phyloP scores from a whole-genome alignment of 2,797 vertebrate species.

The Sitta carolinensis region DNA sequence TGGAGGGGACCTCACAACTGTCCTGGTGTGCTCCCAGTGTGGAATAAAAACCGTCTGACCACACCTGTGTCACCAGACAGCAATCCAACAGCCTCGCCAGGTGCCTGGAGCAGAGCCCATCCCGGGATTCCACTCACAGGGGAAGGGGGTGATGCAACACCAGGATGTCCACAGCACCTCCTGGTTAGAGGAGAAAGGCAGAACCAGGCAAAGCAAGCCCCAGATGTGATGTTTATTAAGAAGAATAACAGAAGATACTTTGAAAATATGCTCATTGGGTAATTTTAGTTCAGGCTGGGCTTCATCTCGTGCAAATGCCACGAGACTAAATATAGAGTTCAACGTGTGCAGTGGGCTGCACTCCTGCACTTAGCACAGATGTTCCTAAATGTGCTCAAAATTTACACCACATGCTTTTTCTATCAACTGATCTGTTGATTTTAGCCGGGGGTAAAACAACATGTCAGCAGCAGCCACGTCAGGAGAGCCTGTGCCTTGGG shows the following conservation, averaged over 20 bases:
- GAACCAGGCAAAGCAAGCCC: neutral
- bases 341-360: neutral
- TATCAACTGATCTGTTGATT: neutral
- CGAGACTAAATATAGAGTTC: conserved; percentile 19
- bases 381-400: neutral
- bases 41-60: neutral
- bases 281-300: conserved; percentile 43
- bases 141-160: no score
- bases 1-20: neutral
- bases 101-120: neutral
- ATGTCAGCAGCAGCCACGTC: neutral
- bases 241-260: conserved; percentile 38
- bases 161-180: neutral
- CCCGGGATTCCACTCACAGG: rapidly evolving
- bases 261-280: conserved; percentile 39
- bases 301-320: neutral
- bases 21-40: neutral
- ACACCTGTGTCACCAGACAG: neutral
- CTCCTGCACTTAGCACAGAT: neutral
- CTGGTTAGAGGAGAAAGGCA: neutral
- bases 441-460: neutral
- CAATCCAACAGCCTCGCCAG: rapidly evolving
- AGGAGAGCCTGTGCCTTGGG: neutral
- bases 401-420: neutral
- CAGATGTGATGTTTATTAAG: conserved; percentile 25